Percentiles rank a stretch among this genome's conserved stretches.
These are phyloP conservation scores for Otocyon megalotis DNA, from an alignment of 2,113 vertebrate species.

Conservation along the genomic window DNA sequence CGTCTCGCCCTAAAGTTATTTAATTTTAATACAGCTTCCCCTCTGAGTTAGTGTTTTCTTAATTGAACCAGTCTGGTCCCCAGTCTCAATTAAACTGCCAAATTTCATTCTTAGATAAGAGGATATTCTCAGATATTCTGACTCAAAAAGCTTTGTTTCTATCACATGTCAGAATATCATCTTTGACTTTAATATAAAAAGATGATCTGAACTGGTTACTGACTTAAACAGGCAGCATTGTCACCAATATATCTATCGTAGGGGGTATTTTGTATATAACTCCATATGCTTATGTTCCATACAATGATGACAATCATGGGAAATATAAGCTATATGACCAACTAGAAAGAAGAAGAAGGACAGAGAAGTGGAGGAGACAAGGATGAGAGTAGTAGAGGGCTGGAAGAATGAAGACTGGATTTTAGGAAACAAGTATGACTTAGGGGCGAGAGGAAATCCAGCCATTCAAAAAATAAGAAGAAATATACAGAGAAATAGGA, in stretches of 20 bases:
- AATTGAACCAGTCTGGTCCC: neutral
- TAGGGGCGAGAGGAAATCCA: neutral
- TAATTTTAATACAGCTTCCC: constrained; percentile 28
- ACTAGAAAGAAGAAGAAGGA: neutral
- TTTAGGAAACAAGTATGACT: constrained; percentile 1
- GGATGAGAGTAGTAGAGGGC: neutral
- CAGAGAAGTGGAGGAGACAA: neutral
- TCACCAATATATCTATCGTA: neutral
- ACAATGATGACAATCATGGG: neutral
- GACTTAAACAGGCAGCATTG: neutral
- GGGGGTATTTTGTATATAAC: neutral
- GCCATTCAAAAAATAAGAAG: constrained; percentile 7
- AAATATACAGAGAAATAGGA: neutral
- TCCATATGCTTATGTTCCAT: neutral
- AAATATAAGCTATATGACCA: neutral
- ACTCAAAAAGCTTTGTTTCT: neutral
- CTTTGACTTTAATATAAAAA: constrained; percentile 8
- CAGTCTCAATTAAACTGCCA: neutral
- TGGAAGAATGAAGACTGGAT: neutral
- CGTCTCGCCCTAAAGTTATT: neutral
- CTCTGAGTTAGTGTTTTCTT: constrained; percentile 19
- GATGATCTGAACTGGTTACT: neutral
- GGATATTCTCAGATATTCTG: neutral
- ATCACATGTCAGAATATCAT: neutral
- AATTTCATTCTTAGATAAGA: neutral